Evolutionary conservation across 1,140 invertebrate species (phyloP), one percentile per base, ranked within the genome.

Genomic region (Hypothenemus hampei): DNA sequence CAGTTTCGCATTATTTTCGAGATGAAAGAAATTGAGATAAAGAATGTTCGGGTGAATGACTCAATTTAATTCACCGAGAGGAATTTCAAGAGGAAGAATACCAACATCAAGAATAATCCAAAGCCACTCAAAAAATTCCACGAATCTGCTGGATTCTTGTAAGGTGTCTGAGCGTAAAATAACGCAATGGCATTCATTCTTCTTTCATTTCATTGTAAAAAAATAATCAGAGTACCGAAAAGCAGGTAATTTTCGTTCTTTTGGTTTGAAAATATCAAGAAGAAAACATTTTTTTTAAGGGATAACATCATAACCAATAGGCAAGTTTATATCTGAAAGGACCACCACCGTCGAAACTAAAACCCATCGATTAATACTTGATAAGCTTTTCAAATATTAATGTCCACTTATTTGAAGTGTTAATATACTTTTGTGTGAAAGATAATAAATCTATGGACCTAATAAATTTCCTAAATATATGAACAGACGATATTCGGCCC

Each of bases 111-210:
- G 33, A 19, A 40, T 40, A 19, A 40, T 19, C 16, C 5, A 20
- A 15, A 1, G 2, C 16, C 15, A 15, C 19, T 18, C 10, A 35
- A 35, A 35, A 13, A 40, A 19, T 40, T 19, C 20, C 15, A 19
- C 10, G 37, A 40, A 40, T 40, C 20, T 16, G 18, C 15, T n/a
- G 18, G 16, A 40, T 40, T 40, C 18, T 40, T 20, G 19, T 18
- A 20, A 40, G 37, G 37, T 40, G 37, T 40, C 37, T 40, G n/a
- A 19, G 37, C 37, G 37, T 40, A 40, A 40, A 40, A 40, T 40
- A 18, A 3, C 37, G 18, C 7, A 19, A 19, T 40, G 37, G 16
- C 37, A 35, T 40, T 40, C 16, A 40, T 40, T 7, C n/a, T 6
- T 6, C 6, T 29, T 29, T 29, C 6, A 19, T 18, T 19, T 18